Evolutionary conservation across 2,888 invertebrate species (phyloP), one percentile per base, ranked within the genome.

Genomic region (Drosophila macrospina): DNA sequence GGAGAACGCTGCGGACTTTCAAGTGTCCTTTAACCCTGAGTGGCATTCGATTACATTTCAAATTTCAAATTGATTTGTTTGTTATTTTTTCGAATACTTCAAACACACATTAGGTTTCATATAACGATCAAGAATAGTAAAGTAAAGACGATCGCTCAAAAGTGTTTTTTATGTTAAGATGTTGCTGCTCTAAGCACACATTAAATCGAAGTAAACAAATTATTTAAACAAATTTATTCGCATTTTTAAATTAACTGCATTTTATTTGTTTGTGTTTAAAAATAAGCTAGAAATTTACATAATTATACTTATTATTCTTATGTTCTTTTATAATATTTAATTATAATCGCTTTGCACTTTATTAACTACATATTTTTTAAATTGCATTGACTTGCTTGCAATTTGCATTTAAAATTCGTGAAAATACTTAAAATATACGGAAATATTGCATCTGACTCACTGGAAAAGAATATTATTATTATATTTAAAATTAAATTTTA

Each of bases 21-120:
- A 62, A 72, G 73, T 78, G 62, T 50, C 37, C 30, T 54, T 41
- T 30, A 20, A 52, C 30, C 13, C 20, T 6, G 8, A 10, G n/a
- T 32, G 36, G 65, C 42, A 60, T 80, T 61, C 45, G 45, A 63
- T 77, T 66, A 63, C 71, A 77, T 64, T 74, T 44, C 41, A 65
- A 71, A 74, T 66, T 74, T 50, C 36, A 66, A 70, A 74, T 66
- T 61, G 67, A 56, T 72, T 75, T 86, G 74, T 78, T 86, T 80
- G 73, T 80, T 69, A 65, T 83, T 71, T 67, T 83, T 80, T 73
- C 51, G 59, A 37, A 70, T 66, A 74, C 70, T 77, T 65, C 41
- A 65, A 54, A 30, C 57, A 62, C 52, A 70, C 62, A 57, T 66
- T 57, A 50, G 60, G 78, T 63, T 57, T 76, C 74, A 37, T 45